Percentiles rank a stretch among this genome's conserved stretches.
phyloP scores from a whole-genome alignment of 2,113 vertebrate genomes.

The Cariama cristata region DNA sequence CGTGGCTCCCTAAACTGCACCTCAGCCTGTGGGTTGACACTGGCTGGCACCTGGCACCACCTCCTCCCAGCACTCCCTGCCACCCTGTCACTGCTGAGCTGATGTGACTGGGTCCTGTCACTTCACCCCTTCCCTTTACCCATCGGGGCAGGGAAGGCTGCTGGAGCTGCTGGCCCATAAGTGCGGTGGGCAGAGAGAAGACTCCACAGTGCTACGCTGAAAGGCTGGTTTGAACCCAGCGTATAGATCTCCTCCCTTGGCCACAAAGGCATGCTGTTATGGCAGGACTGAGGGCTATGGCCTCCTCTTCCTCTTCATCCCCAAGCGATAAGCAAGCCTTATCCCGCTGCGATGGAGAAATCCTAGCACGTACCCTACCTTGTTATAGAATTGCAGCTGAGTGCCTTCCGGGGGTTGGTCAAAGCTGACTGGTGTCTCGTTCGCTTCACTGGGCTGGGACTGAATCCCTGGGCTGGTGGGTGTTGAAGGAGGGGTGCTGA shows the following conservation, averaged over 20 bases:
- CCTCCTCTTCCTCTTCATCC: background rate
- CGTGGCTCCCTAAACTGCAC: background rate
- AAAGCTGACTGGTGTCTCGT: conserved; percentile 72
- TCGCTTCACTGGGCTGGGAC: conserved; percentile 32
- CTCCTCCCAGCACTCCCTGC: background rate
- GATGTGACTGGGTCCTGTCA: background rate
- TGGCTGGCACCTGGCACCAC: background rate
- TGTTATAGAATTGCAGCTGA: conserved; percentile 79
- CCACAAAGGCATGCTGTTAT: background rate
- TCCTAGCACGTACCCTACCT: conserved; percentile 54
- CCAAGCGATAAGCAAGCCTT: background rate
- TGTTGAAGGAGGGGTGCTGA: conserved; percentile 77
- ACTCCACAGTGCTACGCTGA: background rate
- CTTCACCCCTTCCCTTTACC: background rate
- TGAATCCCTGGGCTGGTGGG: conserved; percentile 74
- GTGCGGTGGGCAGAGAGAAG: background rate
- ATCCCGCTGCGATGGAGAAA: background rate
- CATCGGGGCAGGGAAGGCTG: background rate
- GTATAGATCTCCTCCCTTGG: background rate
- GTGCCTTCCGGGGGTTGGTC: conserved; percentile 79
- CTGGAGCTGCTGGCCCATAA: background rate
- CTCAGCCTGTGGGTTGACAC: background rate
- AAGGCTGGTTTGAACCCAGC: fast-evolving
- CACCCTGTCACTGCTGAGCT: background rate
- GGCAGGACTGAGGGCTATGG: background rate